Base-by-base conservation (phyloP, 2,113 vertebrate species). In the Lathamus discolor region DNA sequence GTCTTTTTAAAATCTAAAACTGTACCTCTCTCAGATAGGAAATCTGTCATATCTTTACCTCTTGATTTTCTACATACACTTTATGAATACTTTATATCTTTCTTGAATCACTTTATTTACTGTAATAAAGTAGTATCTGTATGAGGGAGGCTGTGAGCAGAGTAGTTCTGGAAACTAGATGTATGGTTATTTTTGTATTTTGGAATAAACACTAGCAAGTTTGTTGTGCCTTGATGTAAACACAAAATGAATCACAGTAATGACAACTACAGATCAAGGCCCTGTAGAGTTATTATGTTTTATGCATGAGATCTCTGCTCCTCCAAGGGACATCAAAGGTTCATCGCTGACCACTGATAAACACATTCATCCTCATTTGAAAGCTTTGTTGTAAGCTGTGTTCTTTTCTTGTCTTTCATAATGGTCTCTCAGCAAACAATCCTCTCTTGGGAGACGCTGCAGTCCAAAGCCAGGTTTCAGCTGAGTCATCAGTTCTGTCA, bases 271-370 rank as follows among this genome's bases (percentile, higher is more conserved):
- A 4, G n/a, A 44, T n/a, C 61, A 39, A 63, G 39, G 82, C 51
- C 43, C 43, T 39, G 39, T 6, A 19, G 59, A 6, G 43, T 14
- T 9, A 23, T 64, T 7, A 91, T 96, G 70, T 94, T 96, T 97
- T 82, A 90, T 90, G 70, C 59, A 88, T 78, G 78, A 92, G 46
- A 33, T 75, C 59, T 89, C 61, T 84, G 74, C 59, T 95, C 68
- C 75, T 90, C 90, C n/a, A 27, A 85, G 46, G 73, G 28, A 76
- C 76, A 74, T 87, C 86, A 44, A 8, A 94, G 37, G 39, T 88
- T 90, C 89, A 54, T 72, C 82, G 22, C 78, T 96, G 90, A 67
- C 86, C 93, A 10, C 73, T 49, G 61, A 84, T 20, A 80, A 94
- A 94, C 87, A 89, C 76, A 52, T 86, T 78, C 70, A 27, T 75